Evolutionary conservation across 2,888 invertebrate species (phyloP).

Genomic region (Oasisia sp.): DNA sequence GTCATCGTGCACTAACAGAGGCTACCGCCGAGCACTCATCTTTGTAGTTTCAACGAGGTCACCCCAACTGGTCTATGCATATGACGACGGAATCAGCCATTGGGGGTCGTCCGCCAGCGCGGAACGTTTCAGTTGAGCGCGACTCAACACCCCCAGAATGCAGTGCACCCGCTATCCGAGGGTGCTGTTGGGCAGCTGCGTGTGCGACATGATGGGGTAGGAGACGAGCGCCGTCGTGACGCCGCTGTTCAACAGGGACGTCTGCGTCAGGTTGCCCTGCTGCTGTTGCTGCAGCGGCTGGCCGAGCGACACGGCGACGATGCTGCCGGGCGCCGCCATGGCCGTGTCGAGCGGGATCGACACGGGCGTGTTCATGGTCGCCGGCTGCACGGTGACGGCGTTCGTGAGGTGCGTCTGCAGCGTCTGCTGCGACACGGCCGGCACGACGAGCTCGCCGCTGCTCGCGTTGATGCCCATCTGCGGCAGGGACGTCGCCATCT

Average conservation of each 20-base stretch:
- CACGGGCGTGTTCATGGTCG: slow-evolving; percentile 25
- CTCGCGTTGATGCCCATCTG: slow-evolving; percentile 37
- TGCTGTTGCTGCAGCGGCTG: slow-evolving; percentile 28
- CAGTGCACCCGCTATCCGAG: slow-evolving; percentile 31
- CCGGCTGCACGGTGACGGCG: slow-evolving; percentile 24
- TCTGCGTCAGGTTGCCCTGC: slow-evolving; percentile 22
- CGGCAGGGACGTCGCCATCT: slow-evolving; percentile 17
- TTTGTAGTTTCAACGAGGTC: background rate
- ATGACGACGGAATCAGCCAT: background rate
- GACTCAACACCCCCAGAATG: background rate
- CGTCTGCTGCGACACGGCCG: slow-evolving; percentile 32
- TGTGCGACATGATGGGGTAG: slow-evolving; percentile 44
- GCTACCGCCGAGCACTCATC: background rate
- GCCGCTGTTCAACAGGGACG: slow-evolving; percentile 23
- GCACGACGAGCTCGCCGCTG: slow-evolving; percentile 30
- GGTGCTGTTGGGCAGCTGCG: slow-evolving; percentile 36
- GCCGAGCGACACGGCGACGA: slow-evolving; percentile 30
- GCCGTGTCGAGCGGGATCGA: slow-evolving; percentile 12
- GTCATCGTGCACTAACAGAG: background rate
- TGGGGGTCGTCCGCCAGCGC: background rate
- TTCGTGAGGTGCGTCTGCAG: slow-evolving; percentile 29
- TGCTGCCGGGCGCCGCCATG: slow-evolving; percentile 24
- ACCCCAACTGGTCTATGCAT: background rate
- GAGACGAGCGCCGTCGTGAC: slow-evolving; percentile 39
- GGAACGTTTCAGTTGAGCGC: background rate